phyloP scores from a whole-genome alignment of 1,140 invertebrate species.

The Neodiprion lecontei region DNA sequence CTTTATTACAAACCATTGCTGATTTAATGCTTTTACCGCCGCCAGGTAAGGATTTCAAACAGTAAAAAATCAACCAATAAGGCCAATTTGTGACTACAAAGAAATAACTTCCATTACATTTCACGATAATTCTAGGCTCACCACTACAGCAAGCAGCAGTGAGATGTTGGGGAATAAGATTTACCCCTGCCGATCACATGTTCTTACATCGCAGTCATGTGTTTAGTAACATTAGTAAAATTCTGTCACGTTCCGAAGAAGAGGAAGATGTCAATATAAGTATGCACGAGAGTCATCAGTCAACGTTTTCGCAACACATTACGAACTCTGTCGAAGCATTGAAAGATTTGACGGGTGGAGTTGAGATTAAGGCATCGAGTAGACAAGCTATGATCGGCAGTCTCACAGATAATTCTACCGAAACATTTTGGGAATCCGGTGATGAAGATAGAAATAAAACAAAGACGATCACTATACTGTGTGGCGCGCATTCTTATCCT shows the following conservation, averaged over 20 bases:
- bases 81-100: slow-evolving; percentile 1
- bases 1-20: slow-evolving; percentile 88
- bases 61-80: too few species aligned
- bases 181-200: slow-evolving; percentile 86
- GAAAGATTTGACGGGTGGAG: slow-evolving; percentile 75
- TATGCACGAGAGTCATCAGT: slow-evolving; percentile 69
- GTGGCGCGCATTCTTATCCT: slow-evolving; percentile 66
- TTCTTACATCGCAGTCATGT: slow-evolving; percentile 94
- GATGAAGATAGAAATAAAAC: slow-evolving; percentile 94
- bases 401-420: slow-evolving; percentile 92
- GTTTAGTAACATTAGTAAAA: slow-evolving; percentile 96
- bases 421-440: slow-evolving; percentile 99
- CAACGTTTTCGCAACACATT: slow-evolving; percentile 54
- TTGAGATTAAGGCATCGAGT: slow-evolving; percentile 90
- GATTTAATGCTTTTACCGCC: slow-evolving; percentile 92
- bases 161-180: slow-evolving; percentile 91
- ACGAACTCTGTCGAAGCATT: slow-evolving; percentile 70
- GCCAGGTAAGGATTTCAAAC: slow-evolving; percentile 57
- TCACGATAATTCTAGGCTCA: slow-evolving; percentile 63
- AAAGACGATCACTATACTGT: slow-evolving; percentile 75
- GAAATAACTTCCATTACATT: slow-evolving; percentile 13
- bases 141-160: slow-evolving; percentile 91
- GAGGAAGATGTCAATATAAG: slow-evolving; percentile 67
- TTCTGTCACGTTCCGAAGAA: slow-evolving; percentile 91
- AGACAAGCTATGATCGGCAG: slow-evolving; percentile 92